Conservation (phyloP, 2,113 vertebrate species). For the Xyliphius kryptos region DNA sequence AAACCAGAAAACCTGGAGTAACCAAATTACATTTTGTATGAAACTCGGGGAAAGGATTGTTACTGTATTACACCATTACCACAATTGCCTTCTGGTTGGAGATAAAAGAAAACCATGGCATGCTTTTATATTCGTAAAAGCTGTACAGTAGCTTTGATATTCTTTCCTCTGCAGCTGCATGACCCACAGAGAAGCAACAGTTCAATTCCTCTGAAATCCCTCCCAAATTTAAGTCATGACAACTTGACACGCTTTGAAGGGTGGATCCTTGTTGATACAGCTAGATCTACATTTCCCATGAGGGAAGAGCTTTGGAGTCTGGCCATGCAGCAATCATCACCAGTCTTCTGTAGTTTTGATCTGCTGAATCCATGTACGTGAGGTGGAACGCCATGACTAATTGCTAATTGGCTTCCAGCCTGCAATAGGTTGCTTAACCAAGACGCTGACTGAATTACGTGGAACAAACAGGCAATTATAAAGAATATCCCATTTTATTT, state of each 20-base stretch:
- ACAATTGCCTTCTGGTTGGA: too few species aligned
- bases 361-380: conserved; percentile 55
- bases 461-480: not conserved
- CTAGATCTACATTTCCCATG: conserved; percentile 47
- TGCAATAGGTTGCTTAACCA: conserved; percentile 15
- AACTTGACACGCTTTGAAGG: conserved; percentile 39
- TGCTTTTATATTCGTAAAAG: too few species aligned
- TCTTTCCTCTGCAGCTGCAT: too few species aligned
- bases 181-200: too few species aligned
- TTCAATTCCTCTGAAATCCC: too few species aligned
- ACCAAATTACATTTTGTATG: too few species aligned
- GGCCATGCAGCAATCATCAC: conserved; percentile 59
- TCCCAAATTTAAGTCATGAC: not conserved
- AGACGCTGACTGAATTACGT: conserved; percentile 12
- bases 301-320: conserved; percentile 49
- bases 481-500: conserved; percentile 25
- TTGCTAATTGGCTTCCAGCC: conserved; percentile 50
- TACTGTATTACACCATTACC: too few species aligned
- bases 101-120: too few species aligned
- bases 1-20: conserved; percentile 19
- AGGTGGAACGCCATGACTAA: conserved; percentile 50
- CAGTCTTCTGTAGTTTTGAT: conserved; percentile 48
- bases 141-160: too few species aligned
- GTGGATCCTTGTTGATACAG: conserved; percentile 41
- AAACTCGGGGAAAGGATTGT: too few species aligned